phyloP scores from a whole-genome alignment of 2,113 vertebrate species.

The Paedocypris sp. region DNA sequence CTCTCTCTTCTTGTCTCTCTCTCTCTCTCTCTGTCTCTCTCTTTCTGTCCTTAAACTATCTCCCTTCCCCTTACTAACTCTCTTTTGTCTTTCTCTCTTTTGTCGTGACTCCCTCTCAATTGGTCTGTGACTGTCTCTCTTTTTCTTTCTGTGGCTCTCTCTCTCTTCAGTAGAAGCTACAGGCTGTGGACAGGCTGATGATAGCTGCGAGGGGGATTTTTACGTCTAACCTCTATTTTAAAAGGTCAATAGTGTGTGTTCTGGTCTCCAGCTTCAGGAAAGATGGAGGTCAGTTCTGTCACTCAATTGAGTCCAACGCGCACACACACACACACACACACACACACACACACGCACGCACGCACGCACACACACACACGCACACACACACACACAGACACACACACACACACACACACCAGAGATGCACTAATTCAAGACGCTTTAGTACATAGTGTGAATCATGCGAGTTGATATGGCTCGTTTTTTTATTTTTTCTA shows the following conservation, averaged over 20 bases:
- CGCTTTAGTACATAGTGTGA: too few species aligned
- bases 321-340: background rate
- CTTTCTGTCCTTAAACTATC: too few species aligned
- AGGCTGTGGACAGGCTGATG: background rate
- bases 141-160: background rate
- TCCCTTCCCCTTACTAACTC: too few species aligned
- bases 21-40: too few species aligned
- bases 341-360: slow-evolving; percentile 5
- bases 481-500: too few species aligned
- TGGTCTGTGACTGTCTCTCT: background rate
- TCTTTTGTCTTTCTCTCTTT: too few species aligned
- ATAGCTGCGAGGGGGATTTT: background rate
- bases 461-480: too few species aligned
- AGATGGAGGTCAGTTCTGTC: slow-evolving; percentile 12
- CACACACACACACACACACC: slow-evolving; percentile 1
- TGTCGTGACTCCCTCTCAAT: too few species aligned
- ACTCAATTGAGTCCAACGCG: background rate
- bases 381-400: background rate
- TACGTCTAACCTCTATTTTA: slow-evolving; percentile 22
- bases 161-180: slow-evolving; percentile 3
- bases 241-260: slow-evolving; percentile 11
- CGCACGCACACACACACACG: background rate
- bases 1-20: too few species aligned
- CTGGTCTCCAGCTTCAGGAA: background rate
- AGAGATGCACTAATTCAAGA: too few species aligned